Evolutionary conservation across 2,797 vertebrate genomes (phyloP), one percentile per base, ranked within the genome.

Genomic region (Acanthis flammea): DNA sequence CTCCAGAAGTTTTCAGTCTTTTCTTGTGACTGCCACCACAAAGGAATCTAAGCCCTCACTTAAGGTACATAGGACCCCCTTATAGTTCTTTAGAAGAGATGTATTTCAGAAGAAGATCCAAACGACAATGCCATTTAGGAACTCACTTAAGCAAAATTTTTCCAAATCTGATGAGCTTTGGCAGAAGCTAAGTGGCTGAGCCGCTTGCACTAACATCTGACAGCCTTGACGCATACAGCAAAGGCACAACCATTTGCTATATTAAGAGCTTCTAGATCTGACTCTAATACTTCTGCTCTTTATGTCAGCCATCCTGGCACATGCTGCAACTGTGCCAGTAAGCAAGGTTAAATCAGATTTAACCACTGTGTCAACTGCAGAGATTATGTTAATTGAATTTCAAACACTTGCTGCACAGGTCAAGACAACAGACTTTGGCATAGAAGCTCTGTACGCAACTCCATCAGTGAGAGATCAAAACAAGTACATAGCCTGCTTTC

Each of bases 141-240:
- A 95, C 21, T 8, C 33, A 68, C 9, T 37, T n/a, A 54, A 51
- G 35, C 13, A 66, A 44, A 10, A 0, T 14, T 41, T 42, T 60
- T 79, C 80, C 41, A 66, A 12, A 44, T 75, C 58, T 62, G 21
- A 95, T 92, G 51, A 75, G 65, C 79, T 91, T 62, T 58, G 50
- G 37, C 87, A 75, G n/a, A 54, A 68, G 61, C 28, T 83, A 80
- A 92, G 85, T 16, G 80, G 63, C 55, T 90, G 57, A 94, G 85
- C 82, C 15, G 63, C 77, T 88, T 85, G 28, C 19, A 45, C 28
- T 50, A 71, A 50, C 27, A 83, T 67, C 89, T 86, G 87, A 85
- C 74, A 83, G 82, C 31, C 54, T 3, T 75, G 75, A 92, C 1
- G 0, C 50, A 47, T 10, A 19, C 0, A 0, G 61, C 57, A 54